Percentiles rank a stretch among this genome's conserved stretches.
Conservation (phyloP, 2,888 invertebrate genomes). For the Psylliodes chrysocephalus region DNA sequence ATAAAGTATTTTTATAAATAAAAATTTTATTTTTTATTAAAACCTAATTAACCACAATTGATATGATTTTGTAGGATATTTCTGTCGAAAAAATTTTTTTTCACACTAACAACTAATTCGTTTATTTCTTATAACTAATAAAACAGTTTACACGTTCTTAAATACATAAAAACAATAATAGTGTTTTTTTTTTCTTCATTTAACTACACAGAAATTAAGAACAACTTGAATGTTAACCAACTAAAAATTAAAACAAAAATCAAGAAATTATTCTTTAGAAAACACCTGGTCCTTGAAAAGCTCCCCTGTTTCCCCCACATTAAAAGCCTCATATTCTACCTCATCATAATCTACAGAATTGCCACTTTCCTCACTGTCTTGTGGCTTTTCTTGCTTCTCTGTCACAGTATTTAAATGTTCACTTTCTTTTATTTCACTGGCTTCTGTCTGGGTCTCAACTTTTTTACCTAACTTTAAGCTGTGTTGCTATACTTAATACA, state of each 20-base stretch:
- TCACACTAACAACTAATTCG: too few relatives aligned
- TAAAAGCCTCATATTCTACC: background rate
- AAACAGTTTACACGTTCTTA: too few relatives aligned
- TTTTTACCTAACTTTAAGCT: slow-evolving; percentile 6
- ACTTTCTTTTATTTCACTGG: background rate
- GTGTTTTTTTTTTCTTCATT: slow-evolving; percentile 6
- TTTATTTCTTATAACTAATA: too few relatives aligned
- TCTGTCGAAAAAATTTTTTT: too few relatives aligned
- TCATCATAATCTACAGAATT: background rate
- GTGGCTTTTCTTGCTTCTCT: background rate
- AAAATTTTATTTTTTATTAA: too few relatives aligned
- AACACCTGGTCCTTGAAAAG: background rate
- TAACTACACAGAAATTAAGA: background rate
- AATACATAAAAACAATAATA: too few relatives aligned
- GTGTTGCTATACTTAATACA: slow-evolving; percentile 23
- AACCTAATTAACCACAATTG: too few relatives aligned
- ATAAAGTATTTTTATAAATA: too few relatives aligned
- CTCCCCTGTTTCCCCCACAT: background rate
- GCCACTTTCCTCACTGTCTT: background rate
- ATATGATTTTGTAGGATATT: too few relatives aligned
- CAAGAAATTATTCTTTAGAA: background rate
- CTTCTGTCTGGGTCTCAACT: slow-evolving; percentile 1
- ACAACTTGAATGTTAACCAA: background rate
- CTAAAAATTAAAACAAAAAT: background rate
- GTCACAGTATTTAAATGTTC: background rate